These are phyloP conservation scores for Coptodon rendalli DNA, from an alignment of 2,113 vertebrate genomes.

Conservation along the genomic window DNA sequence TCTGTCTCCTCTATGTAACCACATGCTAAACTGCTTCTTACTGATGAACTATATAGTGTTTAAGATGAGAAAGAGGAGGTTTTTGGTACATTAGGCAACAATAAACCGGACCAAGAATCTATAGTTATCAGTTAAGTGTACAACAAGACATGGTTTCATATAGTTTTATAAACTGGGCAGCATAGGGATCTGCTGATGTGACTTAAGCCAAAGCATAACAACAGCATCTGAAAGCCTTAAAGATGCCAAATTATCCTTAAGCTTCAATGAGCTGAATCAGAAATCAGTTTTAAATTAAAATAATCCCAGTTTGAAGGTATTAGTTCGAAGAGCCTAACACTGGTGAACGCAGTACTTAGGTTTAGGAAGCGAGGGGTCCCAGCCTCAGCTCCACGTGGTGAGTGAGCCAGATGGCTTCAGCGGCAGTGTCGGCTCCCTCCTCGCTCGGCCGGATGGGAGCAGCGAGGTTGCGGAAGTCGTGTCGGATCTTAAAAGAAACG, in stretches of 20 bases:
- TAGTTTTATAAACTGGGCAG: background rate
- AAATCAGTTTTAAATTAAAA: constrained; percentile 18
- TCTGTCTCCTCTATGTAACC: background rate
- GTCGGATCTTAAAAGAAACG: constrained; percentile 92
- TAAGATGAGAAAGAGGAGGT: background rate
- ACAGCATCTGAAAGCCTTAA: background rate
- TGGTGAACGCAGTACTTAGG: background rate
- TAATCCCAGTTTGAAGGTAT: background rate
- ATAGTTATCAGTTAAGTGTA: background rate
- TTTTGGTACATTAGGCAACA: background rate
- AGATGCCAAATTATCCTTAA: background rate
- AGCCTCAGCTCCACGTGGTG: constrained; percentile 94
- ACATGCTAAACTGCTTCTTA: background rate
- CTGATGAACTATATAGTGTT: background rate
- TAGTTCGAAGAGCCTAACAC: background rate
- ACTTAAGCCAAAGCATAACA: background rate
- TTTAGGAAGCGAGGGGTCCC: constrained; percentile 83
- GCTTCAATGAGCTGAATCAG: constrained; percentile 25
- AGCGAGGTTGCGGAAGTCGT: constrained; percentile 93
- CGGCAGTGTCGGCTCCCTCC: constrained; percentile 69
- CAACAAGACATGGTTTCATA: background rate
- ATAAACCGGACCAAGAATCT: background rate
- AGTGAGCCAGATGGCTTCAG: constrained; percentile 90
- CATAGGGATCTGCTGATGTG: background rate
- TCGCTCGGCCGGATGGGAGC: constrained; percentile 83